Evolutionary conservation across 2,888 invertebrate species (phyloP).

Genomic region (Herminia tarsipennalis): DNA sequence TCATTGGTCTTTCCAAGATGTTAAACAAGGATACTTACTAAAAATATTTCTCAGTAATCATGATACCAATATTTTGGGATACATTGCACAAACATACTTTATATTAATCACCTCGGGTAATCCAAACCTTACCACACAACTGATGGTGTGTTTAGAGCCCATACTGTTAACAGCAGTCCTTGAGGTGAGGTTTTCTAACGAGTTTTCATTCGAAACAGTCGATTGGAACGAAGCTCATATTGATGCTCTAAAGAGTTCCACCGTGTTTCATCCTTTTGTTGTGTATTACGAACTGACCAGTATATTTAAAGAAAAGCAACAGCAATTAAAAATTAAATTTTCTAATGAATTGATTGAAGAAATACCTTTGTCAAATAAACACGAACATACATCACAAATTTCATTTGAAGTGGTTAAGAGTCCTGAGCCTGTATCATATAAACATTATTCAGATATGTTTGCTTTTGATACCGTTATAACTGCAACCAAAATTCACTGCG

Average conservation of each 20-base stretch:
- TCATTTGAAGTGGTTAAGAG: neutral
- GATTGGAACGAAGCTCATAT: slow-evolving; percentile 35
- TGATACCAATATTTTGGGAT: slow-evolving; percentile 42
- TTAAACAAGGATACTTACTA: slow-evolving; percentile 48
- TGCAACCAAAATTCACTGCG: slow-evolving; percentile 15
- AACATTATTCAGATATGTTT: slow-evolving; percentile 6
- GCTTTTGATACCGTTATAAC: slow-evolving; percentile 7
- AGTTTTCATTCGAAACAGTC: slow-evolving; percentile 23
- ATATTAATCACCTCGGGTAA: slow-evolving; percentile 43
- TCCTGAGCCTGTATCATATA: neutral
- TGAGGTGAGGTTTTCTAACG: slow-evolving; percentile 11
- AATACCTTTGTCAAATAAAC: no score
- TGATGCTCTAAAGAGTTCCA: slow-evolving; percentile 18
- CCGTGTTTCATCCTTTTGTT: neutral
- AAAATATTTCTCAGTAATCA: slow-evolving; percentile 38
- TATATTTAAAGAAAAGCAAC: no score
- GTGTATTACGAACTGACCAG: neutral
- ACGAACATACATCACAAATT: no score
- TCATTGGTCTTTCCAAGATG: slow-evolving; percentile 49
- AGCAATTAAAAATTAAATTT: no score
- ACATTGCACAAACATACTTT: slow-evolving; percentile 49
- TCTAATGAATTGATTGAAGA: no score
- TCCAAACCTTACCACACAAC: slow-evolving; percentile 34
- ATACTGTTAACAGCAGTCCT: slow-evolving; percentile 24
- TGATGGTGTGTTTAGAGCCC: slow-evolving; percentile 39